Conservation (phyloP, 2,113 vertebrate genomes). For the Hippocampus abdominalis region DNA sequence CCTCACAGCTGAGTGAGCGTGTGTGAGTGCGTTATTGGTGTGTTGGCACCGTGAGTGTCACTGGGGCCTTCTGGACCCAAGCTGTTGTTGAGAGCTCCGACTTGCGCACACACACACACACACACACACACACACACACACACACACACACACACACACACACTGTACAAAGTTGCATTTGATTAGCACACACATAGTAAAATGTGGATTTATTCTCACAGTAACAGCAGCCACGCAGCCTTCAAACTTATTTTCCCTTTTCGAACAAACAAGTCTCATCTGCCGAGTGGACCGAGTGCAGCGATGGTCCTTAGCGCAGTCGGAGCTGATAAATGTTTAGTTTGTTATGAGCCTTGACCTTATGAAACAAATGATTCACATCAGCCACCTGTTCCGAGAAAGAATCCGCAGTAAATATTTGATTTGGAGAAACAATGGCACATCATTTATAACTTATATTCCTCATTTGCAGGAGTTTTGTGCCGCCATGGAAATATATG, state of each 20-base stretch:
- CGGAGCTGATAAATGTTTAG: background rate
- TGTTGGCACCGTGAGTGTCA: constrained; percentile 48
- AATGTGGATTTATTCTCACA: constrained; percentile 12
- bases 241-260: constrained; percentile 9
- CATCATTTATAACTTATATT: background rate
- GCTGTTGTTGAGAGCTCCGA: constrained; percentile 38
- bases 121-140: constrained; percentile 6
- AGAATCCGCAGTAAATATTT: background rate
- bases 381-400: background rate
- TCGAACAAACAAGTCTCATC: background rate
- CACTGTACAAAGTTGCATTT: background rate
- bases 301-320: constrained; percentile 17
- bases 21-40: constrained; percentile 21
- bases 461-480: background rate
- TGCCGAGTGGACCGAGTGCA: constrained; percentile 9
- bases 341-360: background rate
- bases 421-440: constrained; percentile 1
- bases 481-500: too few species aligned
- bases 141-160: constrained; percentile 7
- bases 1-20: constrained; percentile 46
- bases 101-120: constrained; percentile 3
- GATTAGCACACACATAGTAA: constrained; percentile 12
- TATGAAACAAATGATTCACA: constrained; percentile 2
- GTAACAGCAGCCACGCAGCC: background rate
- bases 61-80: constrained; percentile 59